phyloP scores from a whole-genome alignment of 2,888 invertebrate genomes.

The Rhorus exstirpatorius region DNA sequence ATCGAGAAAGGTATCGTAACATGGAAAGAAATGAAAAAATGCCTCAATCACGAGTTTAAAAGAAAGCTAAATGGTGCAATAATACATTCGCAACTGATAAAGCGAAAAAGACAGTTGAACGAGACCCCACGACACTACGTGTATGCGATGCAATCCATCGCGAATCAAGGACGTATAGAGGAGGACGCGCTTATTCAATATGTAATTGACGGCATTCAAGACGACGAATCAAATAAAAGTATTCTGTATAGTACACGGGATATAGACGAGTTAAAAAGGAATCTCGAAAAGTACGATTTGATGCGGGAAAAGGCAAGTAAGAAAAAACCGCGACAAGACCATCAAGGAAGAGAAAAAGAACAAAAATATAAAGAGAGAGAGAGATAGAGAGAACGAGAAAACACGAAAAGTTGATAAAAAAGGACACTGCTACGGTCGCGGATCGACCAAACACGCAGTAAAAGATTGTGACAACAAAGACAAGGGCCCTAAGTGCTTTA shows the following conservation, averaged over 20 bases:
- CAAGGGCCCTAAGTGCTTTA: no score
- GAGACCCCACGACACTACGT: constrained; percentile 69
- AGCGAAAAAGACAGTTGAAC: constrained; percentile 45
- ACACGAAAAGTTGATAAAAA: constrained; percentile 2
- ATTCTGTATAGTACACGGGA: constrained; percentile 33
- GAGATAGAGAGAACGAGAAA: not conserved
- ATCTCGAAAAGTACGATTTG: constrained; percentile 65
- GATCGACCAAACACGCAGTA: constrained; percentile 30
- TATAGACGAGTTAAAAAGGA: constrained; percentile 59
- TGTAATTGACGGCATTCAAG: constrained; percentile 68
- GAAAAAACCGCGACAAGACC: not conserved
- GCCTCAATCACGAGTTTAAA: constrained; percentile 64
- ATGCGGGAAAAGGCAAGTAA: constrained; percentile 47
- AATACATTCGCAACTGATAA: constrained; percentile 61
- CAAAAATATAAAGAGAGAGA: not conserved
- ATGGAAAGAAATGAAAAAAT: constrained; percentile 61
- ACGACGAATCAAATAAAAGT: constrained; percentile 49
- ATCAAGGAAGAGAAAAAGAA: no score
- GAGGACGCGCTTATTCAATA: constrained; percentile 69
- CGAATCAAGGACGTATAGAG: constrained; percentile 64
- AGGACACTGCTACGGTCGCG: constrained; percentile 9
- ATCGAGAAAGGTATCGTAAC: constrained; percentile 7
- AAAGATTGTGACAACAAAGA: constrained; percentile 17
- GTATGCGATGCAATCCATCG: constrained; percentile 70
- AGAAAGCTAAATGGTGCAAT: constrained; percentile 61